phyloP scores from a whole-genome alignment of 2,113 vertebrate genomes.

The Lepisosteus oculatus region DNA sequence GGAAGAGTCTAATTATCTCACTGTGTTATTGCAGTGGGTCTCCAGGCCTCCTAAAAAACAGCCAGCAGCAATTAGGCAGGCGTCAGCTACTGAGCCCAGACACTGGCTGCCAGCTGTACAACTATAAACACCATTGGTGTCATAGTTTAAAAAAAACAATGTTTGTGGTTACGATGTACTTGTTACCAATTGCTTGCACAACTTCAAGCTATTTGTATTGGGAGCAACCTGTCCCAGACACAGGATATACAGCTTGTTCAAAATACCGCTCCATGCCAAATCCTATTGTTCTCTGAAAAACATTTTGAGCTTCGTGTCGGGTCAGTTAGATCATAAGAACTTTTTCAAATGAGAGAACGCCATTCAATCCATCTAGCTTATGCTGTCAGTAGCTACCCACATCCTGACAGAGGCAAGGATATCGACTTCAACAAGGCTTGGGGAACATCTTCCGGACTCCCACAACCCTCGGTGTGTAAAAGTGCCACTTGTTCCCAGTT shows the following conservation, averaged over 20 bases:
- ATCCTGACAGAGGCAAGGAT: too few species aligned
- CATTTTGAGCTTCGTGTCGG: background rate
- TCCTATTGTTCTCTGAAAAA: slow-evolving; percentile 5
- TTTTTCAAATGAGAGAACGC: too few species aligned
- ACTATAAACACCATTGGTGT: slow-evolving; percentile 31
- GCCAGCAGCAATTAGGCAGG: slow-evolving; percentile 43
- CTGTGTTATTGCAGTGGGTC: slow-evolving; percentile 47
- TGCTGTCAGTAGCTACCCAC: too few species aligned
- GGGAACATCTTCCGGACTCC: too few species aligned
- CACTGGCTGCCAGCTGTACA: slow-evolving; percentile 46
- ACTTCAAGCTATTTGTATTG: background rate
- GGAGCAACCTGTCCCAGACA: background rate
- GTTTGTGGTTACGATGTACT: background rate
- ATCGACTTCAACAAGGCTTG: too few species aligned
- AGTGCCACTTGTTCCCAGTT: too few species aligned
- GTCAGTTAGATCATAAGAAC: background rate
- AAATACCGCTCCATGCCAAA: background rate
- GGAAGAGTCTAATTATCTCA: slow-evolving; percentile 53
- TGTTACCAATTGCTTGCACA: background rate
- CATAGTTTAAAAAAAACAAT: background rate
- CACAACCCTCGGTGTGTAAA: too few species aligned
- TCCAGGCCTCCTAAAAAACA: slow-evolving; percentile 19
- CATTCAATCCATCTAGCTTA: too few species aligned
- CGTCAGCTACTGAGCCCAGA: slow-evolving; percentile 43
- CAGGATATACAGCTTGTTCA: too few species aligned